Evolutionary conservation across 2,888 invertebrate species (phyloP).

Genomic region (Aporophyla nigra): DNA sequence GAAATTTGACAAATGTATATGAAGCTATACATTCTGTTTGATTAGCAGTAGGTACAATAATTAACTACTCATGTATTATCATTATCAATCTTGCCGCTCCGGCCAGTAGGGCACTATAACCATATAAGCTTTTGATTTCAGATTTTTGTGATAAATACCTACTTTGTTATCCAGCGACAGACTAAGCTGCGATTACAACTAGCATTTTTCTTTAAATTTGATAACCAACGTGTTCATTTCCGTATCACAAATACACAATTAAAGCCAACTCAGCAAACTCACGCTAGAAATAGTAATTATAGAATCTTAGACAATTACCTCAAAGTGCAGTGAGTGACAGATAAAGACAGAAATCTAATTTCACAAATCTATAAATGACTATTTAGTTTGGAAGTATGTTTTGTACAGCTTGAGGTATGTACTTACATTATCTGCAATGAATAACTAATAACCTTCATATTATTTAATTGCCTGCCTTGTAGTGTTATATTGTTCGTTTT

Average conservation of each 20-base stretch:
- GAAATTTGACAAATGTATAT: conserved; percentile 1
- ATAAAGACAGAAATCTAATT: not conserved
- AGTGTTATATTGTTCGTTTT: conserved; percentile 35
- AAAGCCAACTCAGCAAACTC: not conserved
- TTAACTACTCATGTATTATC: not conserved
- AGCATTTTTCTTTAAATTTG: not conserved
- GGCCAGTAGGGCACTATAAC: conserved; percentile 62
- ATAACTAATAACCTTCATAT: not conserved
- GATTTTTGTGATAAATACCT: conserved; percentile 29
- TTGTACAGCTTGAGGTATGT: conserved; percentile 55
- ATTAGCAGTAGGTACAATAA: conserved; percentile 1
- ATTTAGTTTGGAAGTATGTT: conserved; percentile 29
- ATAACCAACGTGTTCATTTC: conserved; percentile 2
- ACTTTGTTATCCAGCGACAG: conserved; percentile 28
- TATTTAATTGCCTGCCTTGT: conserved; percentile 11
- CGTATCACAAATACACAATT: conserved; percentile 11
- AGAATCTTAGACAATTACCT: conserved; percentile 10
- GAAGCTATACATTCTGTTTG: conserved; percentile 24
- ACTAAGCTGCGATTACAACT: conserved; percentile 31
- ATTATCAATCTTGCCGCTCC: conserved; percentile 1
- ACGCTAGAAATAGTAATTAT: not conserved
- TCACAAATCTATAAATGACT: conserved; percentile 1
- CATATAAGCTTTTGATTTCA: conserved; percentile 63
- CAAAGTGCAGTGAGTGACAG: not conserved
- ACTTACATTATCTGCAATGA: conserved; percentile 31